A percentile compares a stretch with the other conserved stretches of the same genome.
Conservation (phyloP, 92 coral and sea anemone genomes). For the Palythoa caribaeorum region DNA sequence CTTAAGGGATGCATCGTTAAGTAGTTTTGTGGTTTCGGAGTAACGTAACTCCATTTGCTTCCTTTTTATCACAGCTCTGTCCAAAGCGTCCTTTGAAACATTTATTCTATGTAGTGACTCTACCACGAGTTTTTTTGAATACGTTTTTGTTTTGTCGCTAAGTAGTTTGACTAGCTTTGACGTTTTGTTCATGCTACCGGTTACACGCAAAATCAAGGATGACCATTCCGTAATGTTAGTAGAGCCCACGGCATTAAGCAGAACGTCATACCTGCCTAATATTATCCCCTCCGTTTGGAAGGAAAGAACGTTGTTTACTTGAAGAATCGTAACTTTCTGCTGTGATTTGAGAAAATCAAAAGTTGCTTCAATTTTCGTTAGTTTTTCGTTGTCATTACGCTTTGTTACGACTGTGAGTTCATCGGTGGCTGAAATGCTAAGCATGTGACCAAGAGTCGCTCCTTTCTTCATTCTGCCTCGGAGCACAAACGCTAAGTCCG, state of each 20-base stretch:
- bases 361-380: slow-evolving; percentile 17
- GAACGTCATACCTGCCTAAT: slow-evolving; percentile 7
- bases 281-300: slow-evolving; percentile 32
- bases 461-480: slow-evolving; percentile 6
- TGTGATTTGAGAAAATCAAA: slow-evolving; percentile 13
- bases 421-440: slow-evolving; percentile 6
- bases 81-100: slow-evolving; percentile 7
- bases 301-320: not conserved
- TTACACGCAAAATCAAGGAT: slow-evolving; percentile 27
- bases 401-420: slow-evolving; percentile 15
- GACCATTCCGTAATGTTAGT: slow-evolving; percentile 39
- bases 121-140: slow-evolving; percentile 31
- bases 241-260: slow-evolving; percentile 11
- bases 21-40: not conserved
- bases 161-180: slow-evolving; percentile 52
- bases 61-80: slow-evolving; percentile 9
- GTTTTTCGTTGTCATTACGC: slow-evolving; percentile 2
- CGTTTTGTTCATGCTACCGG: slow-evolving; percentile 53
- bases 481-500: slow-evolving; percentile 32
- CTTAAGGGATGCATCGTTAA: not conserved
- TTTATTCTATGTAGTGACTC: slow-evolving; percentile 33
- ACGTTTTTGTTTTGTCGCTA: slow-evolving; percentile 10
- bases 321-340: slow-evolving; percentile 26
- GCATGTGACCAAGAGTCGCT: slow-evolving; percentile 9
- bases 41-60: not conserved